Conservation (phyloP, 1,140 invertebrate species). For the Stegodyphus mimosarum region DNA sequence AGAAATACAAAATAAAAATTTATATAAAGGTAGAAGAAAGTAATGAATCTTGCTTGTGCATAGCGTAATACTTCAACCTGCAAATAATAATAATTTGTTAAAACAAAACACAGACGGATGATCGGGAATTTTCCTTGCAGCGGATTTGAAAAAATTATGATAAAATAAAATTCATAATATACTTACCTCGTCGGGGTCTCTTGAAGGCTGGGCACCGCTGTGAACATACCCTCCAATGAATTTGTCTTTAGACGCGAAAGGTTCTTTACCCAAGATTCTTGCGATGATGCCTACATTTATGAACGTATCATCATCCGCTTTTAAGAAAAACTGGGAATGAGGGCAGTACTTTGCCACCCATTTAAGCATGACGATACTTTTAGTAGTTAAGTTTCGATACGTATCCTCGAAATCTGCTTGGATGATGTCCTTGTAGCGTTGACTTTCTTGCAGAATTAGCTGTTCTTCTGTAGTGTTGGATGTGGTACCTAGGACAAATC, state of each 20-base stretch:
- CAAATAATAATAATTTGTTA: too few species aligned
- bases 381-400: constrained; percentile 61
- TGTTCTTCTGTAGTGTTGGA: constrained; percentile 70
- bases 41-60: too few species aligned
- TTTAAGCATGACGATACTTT: constrained; percentile 59
- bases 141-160: too few species aligned
- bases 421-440: constrained; percentile 61
- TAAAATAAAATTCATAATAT: too few species aligned
- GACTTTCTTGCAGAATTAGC: constrained; percentile 63
- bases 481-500: constrained; percentile 79
- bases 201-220: not conserved
- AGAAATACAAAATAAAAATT: too few species aligned
- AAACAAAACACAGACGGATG: too few species aligned
- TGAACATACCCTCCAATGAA: constrained; percentile 42
- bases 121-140: too few species aligned
- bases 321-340: constrained; percentile 61
- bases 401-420: constrained; percentile 63
- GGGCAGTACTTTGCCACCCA: constrained; percentile 62
- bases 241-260: not conserved
- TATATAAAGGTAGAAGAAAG: too few species aligned
- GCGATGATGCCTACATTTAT: constrained; percentile 64
- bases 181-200: constrained; percentile 15
- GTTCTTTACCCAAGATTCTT: not conserved
- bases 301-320: constrained; percentile 64
- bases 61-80: too few species aligned